Evolutionary conservation across 1,140 invertebrate genomes (phyloP), one percentile per base, ranked within the genome.

Genomic region (Eurytemora carolleeae): DNA sequence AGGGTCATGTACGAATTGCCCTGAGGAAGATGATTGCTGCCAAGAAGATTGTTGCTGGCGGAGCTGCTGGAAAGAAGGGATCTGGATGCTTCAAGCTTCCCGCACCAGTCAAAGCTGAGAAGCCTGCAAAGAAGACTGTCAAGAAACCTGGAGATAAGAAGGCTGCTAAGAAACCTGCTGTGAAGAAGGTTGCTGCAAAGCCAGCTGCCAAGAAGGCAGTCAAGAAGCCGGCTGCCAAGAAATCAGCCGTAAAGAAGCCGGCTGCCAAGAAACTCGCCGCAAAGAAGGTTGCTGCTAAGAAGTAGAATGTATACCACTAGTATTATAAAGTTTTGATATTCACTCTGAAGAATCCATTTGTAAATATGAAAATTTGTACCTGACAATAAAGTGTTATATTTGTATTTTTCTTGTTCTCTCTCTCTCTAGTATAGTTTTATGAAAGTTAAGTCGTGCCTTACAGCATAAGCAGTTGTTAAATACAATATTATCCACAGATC

Each of bases 51-150:
- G 69, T 71, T 2, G 65, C 81, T 25, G 73, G 78, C 2, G 78
- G 79, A 70, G 76, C 77, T 24, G 80, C 80, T 66, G 79, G 79
- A 16, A 79, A 79, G 65, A 78, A 79, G 3, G 79, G 78, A 0
- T 75, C 75, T 52, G 79, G 78, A 21, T 79, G 76, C 0, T 80
- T 80, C 73, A 80, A 79, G 67, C 65, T 80, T 3, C 63, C 66
- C 1, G 64, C 64, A 0, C 64, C 65, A 3, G 66, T 63, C 3
- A 67, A 67, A 53, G 58, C 52, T 21, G 53, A 20, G 16, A 63
- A 63, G 24, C 31, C 59, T 1, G 54, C 31, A 18, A 55, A 64
- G 53, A 65, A 65, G n/a, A 73, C 72, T 61, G 57, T 64, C 18
- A 59, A 53, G 3, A 66, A 67, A 24, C 58, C 63, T 17, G 70